phyloP scores from a whole-genome alignment of 2,797 vertebrate genomes.

The Chelonia mydas region DNA sequence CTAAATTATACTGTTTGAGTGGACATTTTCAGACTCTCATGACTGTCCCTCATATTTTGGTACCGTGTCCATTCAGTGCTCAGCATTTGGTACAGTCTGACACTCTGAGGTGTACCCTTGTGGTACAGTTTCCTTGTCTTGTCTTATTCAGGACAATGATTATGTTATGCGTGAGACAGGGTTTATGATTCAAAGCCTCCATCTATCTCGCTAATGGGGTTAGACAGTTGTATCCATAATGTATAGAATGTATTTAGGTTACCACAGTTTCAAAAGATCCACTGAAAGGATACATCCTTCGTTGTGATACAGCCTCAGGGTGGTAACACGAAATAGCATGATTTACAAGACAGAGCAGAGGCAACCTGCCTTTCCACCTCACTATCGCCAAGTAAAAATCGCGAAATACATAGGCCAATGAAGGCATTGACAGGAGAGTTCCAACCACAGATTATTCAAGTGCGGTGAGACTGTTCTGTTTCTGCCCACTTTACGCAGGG shows the following conservation, averaged over 20 bases:
- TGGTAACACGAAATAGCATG: not conserved
- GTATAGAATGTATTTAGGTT: not conserved
- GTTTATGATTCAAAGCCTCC: not conserved
- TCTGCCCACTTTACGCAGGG: not conserved
- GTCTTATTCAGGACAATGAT: not conserved
- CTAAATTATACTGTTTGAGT: not conserved
- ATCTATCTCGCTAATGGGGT: not conserved
- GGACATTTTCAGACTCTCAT: not conserved
- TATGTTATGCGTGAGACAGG: not conserved
- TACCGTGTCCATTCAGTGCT: accelerated
- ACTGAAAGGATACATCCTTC: not conserved
- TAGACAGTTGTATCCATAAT: accelerated
- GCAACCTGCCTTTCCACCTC: not conserved
- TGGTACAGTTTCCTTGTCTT: not conserved
- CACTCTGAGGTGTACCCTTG: not conserved
- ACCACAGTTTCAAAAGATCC: not conserved
- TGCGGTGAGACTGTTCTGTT: not conserved
- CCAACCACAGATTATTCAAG: not conserved
- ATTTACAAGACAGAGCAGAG: not conserved
- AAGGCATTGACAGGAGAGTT: not conserved
- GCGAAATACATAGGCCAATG: not conserved
- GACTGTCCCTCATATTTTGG: accelerated
- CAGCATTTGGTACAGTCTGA: not conserved
- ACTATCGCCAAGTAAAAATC: not conserved
- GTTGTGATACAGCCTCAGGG: not conserved